A percentile compares a stretch with the other conserved stretches of the same genome.
phyloP scores from a whole-genome alignment of 2,888 invertebrate genomes.

The Rhaphigaster nebulosa region DNA sequence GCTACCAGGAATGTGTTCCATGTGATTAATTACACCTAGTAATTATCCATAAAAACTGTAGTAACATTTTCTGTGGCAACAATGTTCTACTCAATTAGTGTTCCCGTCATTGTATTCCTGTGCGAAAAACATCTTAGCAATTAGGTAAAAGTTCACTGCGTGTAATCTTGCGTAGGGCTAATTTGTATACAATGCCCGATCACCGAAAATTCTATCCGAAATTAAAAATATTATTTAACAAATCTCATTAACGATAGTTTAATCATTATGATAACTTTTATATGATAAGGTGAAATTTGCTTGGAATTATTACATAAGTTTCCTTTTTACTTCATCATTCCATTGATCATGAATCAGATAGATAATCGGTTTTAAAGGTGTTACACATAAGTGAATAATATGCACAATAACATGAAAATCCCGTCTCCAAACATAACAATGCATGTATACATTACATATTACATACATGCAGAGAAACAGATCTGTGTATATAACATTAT shows the following conservation, averaged over 20 bases:
- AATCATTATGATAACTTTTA: not conserved
- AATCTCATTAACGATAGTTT: not conserved
- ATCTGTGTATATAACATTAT: no score
- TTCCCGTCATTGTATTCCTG: not conserved
- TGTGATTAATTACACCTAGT: slow-evolving; percentile 13
- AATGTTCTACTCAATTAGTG: not conserved
- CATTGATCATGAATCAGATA: no score
- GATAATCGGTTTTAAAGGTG: no score
- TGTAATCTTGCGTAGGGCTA: not conserved
- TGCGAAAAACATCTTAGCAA: not conserved
- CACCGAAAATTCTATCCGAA: not conserved
- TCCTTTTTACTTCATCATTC: no score
- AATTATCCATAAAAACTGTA: slow-evolving; percentile 34
- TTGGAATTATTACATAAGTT: no score
- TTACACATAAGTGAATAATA: no score
- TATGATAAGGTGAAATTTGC: not conserved
- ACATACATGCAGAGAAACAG: no score
- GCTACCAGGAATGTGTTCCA: not conserved
- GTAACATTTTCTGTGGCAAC: slow-evolving; percentile 18
- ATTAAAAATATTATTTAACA: not conserved
- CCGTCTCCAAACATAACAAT: no score
- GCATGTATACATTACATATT: no score
- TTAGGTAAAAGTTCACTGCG: not conserved
- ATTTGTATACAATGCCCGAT: slow-evolving; percentile 7
- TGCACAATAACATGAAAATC: no score